phyloP scores from a whole-genome alignment of 1,140 invertebrate genomes.

The Aphelinus certus region DNA sequence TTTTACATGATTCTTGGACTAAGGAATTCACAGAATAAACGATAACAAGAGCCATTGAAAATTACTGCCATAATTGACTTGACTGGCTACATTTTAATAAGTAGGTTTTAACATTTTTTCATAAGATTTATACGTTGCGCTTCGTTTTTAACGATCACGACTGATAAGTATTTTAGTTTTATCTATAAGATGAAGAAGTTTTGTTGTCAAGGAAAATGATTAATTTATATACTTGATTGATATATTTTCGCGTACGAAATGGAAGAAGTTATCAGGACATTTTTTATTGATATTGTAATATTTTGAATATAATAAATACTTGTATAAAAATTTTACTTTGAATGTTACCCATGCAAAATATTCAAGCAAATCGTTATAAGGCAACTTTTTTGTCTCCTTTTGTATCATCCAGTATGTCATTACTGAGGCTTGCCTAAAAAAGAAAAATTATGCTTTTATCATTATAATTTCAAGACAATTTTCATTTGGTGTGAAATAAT shows the following conservation, averaged over 20 bases:
- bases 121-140: slow-evolving; percentile 16
- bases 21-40: background rate
- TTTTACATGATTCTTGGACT: slow-evolving; percentile 25
- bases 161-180: slow-evolving; percentile 33
- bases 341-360: background rate
- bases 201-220: slow-evolving; percentile 18
- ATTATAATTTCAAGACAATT: background rate
- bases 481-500: slow-evolving; percentile 10
- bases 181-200: slow-evolving; percentile 12
- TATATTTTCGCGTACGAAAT: slow-evolving; percentile 22
- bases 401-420: slow-evolving; percentile 34
- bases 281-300: slow-evolving; percentile 35
- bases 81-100: slow-evolving; percentile 29
- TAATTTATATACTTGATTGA: slow-evolving; percentile 21
- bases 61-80: background rate
- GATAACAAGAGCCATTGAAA: background rate
- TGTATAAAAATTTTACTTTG: slow-evolving; percentile 16
- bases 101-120: background rate
- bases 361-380: background rate
- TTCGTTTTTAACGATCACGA: slow-evolving; percentile 20
- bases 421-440: slow-evolving; percentile 48
- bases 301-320: slow-evolving; percentile 33
- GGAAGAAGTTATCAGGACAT: slow-evolving; percentile 23
- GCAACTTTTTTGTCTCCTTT: slow-evolving; percentile 26
- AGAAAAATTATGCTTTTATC: background rate